Evolutionary conservation across 2,113 vertebrate species (phyloP), one percentile per base, ranked within the genome.

Genomic region (Cololabis saira): DNA sequence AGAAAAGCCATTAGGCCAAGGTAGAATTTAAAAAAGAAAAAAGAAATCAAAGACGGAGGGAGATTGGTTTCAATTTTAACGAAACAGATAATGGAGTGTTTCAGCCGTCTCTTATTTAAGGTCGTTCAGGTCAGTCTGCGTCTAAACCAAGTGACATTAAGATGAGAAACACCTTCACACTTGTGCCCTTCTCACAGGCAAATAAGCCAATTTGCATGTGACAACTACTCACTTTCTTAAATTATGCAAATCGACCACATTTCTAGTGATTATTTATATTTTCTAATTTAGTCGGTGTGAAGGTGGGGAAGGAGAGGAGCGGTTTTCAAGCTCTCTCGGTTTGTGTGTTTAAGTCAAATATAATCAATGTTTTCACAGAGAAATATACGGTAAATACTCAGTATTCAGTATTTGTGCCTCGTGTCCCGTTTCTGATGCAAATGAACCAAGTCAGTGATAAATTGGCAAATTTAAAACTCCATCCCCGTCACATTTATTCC

Each of bases 191-290:
- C 76, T 67, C 44, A 62, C 43, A 11, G 47, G 55, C 6, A 67
- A 70, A 72, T 19, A 22, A 54, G 63, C 42, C 49, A 40, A 61
- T 78, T 78, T 80, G 17, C 24, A 63, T 57, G 33, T 16, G 52
- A 58, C 41, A 58, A 53, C 56, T 52, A 12, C 45, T 18, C 18
- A 55, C 19, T 30, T 51, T 45, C 66, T 69, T 62, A 84, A 87
- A 84, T 82, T 85, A 87, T 85, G 86, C 68, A 78, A 84, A 82
- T 85, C 0, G 21, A 52, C 65, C 21, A 50, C 27, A 61, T 52
- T 62, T 80, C 40, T 44, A 70, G 69, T 61, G 41, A 66, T 56
- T 81, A 66, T 81, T 80, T 71, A 19, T 67, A 52, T 49, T 52
- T 12, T 45, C 30, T 40, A 73, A 65, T 59, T 58, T 66, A 40